A percentile compares a stretch with the other conserved stretches of the same genome.
These are phyloP conservation scores for Alviniconcha strummeri DNA, from an alignment of 2,888 invertebrate genomes.

Conservation along the genomic window DNA sequence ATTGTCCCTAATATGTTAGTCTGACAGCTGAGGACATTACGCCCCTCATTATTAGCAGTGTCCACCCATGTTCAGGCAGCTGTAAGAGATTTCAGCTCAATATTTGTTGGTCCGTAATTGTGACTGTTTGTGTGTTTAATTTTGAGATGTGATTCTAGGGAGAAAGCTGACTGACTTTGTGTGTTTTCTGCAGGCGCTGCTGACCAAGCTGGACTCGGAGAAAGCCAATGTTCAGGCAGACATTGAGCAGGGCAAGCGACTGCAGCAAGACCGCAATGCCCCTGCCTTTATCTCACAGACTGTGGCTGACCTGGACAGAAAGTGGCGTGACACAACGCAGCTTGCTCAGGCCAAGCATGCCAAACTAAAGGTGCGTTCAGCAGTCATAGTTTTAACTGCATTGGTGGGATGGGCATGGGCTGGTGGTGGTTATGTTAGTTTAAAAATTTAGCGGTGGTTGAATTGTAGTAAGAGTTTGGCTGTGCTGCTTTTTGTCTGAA, in stretches of 20 bases:
- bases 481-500: neutral
- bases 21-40: too few relatives aligned
- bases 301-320: slow-evolving; percentile 88
- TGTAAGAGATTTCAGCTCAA: too few relatives aligned
- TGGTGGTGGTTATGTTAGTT: too few relatives aligned
- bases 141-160: too few relatives aligned
- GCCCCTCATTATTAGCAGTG: too few relatives aligned
- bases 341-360: slow-evolving; percentile 88
- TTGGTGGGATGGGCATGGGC: neutral
- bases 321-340: slow-evolving; percentile 91
- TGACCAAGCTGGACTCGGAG: slow-evolving; percentile 62
- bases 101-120: too few relatives aligned
- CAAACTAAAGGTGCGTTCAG: slow-evolving; percentile 77
- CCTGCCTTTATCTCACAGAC: slow-evolving; percentile 90
- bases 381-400: neutral
- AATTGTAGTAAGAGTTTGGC: too few relatives aligned
- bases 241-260: slow-evolving; percentile 91
- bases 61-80: too few relatives aligned
- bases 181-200: slow-evolving; percentile 44
- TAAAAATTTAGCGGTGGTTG: too few relatives aligned
- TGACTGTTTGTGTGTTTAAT: too few relatives aligned
- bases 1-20: too few relatives aligned
- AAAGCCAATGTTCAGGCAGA: slow-evolving; percentile 80
- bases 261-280: slow-evolving; percentile 89
- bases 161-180: neutral